phyloP scores from a whole-genome alignment of 2,888 invertebrate species.

The Cephus nigrinus region DNA sequence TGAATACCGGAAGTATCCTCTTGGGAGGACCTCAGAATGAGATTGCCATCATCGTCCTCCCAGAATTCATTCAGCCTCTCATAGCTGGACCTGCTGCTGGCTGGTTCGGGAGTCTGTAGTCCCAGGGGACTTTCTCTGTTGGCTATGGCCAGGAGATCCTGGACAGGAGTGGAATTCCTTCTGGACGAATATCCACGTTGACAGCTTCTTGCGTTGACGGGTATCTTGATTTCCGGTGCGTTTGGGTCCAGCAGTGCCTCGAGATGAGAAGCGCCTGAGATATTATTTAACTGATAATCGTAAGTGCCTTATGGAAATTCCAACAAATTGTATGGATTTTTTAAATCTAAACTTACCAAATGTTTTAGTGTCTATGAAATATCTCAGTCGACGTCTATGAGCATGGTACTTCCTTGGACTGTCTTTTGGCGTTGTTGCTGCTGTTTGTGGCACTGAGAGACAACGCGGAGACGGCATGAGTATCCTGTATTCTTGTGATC shows the following conservation, averaged over 20 bases:
- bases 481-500: constrained; percentile 54
- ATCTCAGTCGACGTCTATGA: constrained; percentile 28
- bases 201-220: constrained; percentile 1
- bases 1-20: constrained; percentile 50
- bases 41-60: constrained; percentile 22
- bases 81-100: constrained; percentile 38
- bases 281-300: not conserved
- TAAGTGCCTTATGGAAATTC: not conserved
- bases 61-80: constrained; percentile 33
- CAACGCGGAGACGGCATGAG: constrained; percentile 45
- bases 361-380: constrained; percentile 29
- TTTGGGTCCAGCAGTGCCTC: constrained; percentile 33
- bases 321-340: not conserved
- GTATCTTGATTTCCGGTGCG: constrained; percentile 31
- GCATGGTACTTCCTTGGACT: constrained; percentile 16
- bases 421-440: constrained; percentile 12
- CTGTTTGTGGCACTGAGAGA: constrained; percentile 24
- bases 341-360: constrained; percentile 21
- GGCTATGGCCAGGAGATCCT: constrained; percentile 19
- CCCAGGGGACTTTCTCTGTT: constrained; percentile 25
- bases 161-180: constrained; percentile 7
- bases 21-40: constrained; percentile 22
- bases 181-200: not conserved
- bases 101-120: constrained; percentile 26
- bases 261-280: constrained; percentile 34